phyloP scores from a whole-genome alignment of 2,797 vertebrate species.

The Tympanoctomys barrerae region DNA sequence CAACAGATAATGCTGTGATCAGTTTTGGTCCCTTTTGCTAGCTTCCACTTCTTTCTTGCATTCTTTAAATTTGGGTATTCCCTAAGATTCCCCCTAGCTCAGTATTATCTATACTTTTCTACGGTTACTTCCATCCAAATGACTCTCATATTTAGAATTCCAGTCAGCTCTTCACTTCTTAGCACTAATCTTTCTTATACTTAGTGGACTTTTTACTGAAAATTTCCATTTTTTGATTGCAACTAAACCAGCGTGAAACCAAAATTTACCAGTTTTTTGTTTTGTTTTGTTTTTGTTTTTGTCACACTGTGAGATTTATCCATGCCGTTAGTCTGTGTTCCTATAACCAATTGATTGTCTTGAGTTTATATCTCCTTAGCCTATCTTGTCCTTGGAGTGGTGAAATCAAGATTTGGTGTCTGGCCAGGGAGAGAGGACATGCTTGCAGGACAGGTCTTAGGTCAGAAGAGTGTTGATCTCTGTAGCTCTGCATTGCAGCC shows the following conservation, averaged over 20 bases:
- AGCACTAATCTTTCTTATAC: background rate
- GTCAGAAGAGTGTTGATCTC: background rate
- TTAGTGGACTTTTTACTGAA: background rate
- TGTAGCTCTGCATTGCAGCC: background rate
- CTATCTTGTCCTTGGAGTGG: background rate
- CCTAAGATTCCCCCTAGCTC: slow-evolving; percentile 1
- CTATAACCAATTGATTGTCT: background rate
- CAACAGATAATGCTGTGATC: background rate
- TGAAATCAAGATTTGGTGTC: background rate
- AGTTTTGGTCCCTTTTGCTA: background rate
- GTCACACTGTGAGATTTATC: background rate
- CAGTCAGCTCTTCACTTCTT: slow-evolving; percentile 39
- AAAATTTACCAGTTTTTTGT: background rate
- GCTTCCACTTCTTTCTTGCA: background rate
- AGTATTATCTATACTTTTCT: background rate
- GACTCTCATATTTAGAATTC: slow-evolving; percentile 33
- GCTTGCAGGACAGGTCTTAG: background rate
- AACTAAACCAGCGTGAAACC: slow-evolving; percentile 27
- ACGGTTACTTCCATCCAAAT: background rate
- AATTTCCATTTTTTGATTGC: background rate
- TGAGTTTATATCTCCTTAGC: background rate
- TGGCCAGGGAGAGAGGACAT: background rate
- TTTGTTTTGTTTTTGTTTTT: too few species aligned
- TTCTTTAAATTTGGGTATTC: slow-evolving; percentile 4
- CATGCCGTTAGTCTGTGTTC: background rate